A percentile compares a stretch with the other conserved stretches of the same genome.
phyloP scores from a whole-genome alignment of 2,888 invertebrate genomes.

The Ligdia adustata region DNA sequence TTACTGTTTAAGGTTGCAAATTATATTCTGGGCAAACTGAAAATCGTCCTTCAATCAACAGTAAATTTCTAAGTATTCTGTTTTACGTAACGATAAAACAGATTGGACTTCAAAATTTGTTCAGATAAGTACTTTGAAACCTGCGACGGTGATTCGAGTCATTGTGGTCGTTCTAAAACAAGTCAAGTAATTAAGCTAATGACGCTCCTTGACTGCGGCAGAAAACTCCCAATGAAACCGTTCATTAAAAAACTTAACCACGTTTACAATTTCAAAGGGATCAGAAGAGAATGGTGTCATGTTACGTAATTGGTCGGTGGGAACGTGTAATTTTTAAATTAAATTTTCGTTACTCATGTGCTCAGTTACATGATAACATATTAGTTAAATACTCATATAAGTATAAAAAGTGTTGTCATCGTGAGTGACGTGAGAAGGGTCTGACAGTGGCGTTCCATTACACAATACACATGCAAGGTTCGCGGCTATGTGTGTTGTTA shows the following conservation, averaged over 20 bases:
- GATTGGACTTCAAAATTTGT: background rate
- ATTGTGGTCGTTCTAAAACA: conserved; percentile 40
- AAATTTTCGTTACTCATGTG: conserved; percentile 16
- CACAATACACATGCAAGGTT: conserved; percentile 45
- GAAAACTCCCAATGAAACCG: conserved; percentile 1
- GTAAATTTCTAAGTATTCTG: too few species aligned
- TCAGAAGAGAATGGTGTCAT: conserved; percentile 30
- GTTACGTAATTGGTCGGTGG: conserved; percentile 30
- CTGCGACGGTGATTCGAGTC: background rate
- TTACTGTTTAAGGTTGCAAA: too few species aligned
- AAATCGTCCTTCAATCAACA: too few species aligned
- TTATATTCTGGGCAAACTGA: too few species aligned
- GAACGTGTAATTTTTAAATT: conserved; percentile 32
- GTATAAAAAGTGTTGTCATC: conserved; percentile 44
- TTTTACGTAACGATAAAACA: too few species aligned
- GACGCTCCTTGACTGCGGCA: conserved; percentile 45
- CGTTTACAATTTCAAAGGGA: conserved; percentile 45
- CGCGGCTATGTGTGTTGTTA: conserved; percentile 46
- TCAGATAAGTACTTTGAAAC: background rate
- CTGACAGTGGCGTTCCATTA: conserved; percentile 62
- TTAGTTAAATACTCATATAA: conserved; percentile 13
- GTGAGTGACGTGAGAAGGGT: conserved; percentile 64
- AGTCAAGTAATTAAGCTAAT: conserved; percentile 54
- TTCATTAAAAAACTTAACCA: conserved; percentile 32
- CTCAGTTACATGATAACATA: conserved; percentile 2